phyloP scores from a whole-genome alignment of 2,113 vertebrate genomes.

The Peromyscus leucopus region DNA sequence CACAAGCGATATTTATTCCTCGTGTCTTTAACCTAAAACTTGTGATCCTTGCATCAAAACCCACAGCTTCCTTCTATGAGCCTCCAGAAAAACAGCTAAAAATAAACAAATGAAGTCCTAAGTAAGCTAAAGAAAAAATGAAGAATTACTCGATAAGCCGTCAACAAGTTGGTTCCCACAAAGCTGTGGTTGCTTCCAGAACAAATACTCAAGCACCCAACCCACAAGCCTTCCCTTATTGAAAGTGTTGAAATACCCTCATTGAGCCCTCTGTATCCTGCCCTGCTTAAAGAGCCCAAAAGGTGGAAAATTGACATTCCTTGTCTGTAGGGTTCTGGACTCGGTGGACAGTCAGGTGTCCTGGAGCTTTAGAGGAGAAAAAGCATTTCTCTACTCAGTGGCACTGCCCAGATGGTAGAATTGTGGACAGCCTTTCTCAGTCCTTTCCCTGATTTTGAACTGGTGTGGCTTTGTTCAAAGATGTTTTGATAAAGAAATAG shows the following conservation, averaged over 20 bases:
- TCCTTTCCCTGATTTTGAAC: neutral
- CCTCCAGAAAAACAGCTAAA: neutral
- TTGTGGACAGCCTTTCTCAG: neutral
- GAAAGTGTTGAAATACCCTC: neutral
- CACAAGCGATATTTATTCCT: neutral
- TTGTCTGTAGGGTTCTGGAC: neutral
- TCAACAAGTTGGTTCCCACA: neutral
- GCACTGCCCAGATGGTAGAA: neutral
- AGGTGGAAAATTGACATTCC: neutral
- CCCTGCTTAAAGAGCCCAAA: neutral
- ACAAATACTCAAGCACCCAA: conserved; percentile 65
- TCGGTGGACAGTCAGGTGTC: neutral
- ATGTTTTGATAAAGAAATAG: conserved; percentile 21
- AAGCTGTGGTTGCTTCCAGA: conserved; percentile 49
- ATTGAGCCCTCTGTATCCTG: too few species aligned
- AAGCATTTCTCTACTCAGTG: neutral
- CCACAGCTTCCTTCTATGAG: neutral
- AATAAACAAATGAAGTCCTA: neutral
- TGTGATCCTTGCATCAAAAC: neutral
- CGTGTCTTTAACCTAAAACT: neutral
- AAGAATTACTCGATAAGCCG: neutral
- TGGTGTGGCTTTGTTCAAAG: neutral
- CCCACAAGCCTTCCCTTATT: neutral
- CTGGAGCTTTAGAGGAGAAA: neutral
- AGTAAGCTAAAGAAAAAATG: neutral